Conservation (phyloP, 2,888 invertebrate genomes). For the Dascillus cervinus region DNA sequence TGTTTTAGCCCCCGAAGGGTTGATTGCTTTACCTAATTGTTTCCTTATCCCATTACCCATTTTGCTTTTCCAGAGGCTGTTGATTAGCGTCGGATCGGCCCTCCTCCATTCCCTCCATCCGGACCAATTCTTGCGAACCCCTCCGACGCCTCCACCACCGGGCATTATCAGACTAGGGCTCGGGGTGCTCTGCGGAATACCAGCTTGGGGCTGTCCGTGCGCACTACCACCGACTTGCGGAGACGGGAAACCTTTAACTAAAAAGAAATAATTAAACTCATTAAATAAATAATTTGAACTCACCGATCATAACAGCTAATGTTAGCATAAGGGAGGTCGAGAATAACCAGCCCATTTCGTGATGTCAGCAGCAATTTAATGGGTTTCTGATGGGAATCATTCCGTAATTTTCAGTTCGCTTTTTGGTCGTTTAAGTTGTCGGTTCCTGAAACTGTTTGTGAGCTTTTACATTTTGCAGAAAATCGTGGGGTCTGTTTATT, state of each 20-base stretch:
- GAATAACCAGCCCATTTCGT: conserved; percentile 46
- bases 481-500: too few species aligned
- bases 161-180: conserved; percentile 46
- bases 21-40: conserved; percentile 53
- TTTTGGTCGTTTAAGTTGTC: too few species aligned
- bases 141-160: conserved; percentile 48
- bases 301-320: conserved; percentile 42
- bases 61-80: conserved; percentile 66
- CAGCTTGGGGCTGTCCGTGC: conserved; percentile 47
- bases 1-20: too few species aligned
- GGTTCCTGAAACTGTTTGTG: too few species aligned
- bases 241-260: conserved; percentile 44
- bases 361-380: conserved; percentile 36
- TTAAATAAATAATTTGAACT: conserved; percentile 13
- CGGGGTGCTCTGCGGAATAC: conserved; percentile 37
- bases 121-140: conserved; percentile 47
- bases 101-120: conserved; percentile 66
- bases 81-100: conserved; percentile 64
- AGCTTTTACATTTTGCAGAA: too few species aligned
- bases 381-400: conserved; percentile 13
- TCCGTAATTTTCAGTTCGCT: too few species aligned
- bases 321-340: conserved; percentile 41
- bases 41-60: conserved; percentile 64
- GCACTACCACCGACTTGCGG: conserved; percentile 52
- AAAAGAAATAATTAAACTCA: conserved; percentile 6